phyloP scores from a whole-genome alignment of 2,797 vertebrate genomes.

The Pipistrellus nathusii region DNA sequence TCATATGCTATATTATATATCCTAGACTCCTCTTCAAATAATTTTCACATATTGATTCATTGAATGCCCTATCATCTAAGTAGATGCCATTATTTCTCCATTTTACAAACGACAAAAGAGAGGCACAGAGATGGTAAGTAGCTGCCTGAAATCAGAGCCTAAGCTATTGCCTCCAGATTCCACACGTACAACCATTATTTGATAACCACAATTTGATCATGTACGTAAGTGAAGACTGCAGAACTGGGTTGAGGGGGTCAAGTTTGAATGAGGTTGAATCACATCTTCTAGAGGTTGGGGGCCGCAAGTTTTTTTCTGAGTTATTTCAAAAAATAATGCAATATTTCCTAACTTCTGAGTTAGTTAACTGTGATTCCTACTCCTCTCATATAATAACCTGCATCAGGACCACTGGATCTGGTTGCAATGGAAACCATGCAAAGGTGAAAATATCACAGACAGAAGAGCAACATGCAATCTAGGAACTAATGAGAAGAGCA shows the following conservation, averaged over 20 bases:
- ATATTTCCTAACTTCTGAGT: background rate
- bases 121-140: background rate
- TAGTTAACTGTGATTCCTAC: background rate
- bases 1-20: background rate
- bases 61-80: background rate
- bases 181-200: background rate
- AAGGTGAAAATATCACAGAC: background rate
- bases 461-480: background rate
- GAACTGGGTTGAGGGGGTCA: background rate
- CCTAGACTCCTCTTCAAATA: background rate
- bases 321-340: conserved; percentile 22
- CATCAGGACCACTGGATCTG: background rate
- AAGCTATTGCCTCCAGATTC: background rate
- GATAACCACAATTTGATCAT: background rate
- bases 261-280: background rate
- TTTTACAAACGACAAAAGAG: conserved; percentile 27
- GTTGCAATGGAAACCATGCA: background rate
- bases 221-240: background rate
- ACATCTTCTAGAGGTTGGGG: background rate
- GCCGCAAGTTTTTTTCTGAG: background rate
- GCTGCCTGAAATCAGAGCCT: background rate
- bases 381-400: background rate
- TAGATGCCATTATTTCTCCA: background rate
- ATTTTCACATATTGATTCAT: background rate
- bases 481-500: background rate